phyloP scores from a whole-genome alignment of 2,888 invertebrate species.

The Phasia obesa region DNA sequence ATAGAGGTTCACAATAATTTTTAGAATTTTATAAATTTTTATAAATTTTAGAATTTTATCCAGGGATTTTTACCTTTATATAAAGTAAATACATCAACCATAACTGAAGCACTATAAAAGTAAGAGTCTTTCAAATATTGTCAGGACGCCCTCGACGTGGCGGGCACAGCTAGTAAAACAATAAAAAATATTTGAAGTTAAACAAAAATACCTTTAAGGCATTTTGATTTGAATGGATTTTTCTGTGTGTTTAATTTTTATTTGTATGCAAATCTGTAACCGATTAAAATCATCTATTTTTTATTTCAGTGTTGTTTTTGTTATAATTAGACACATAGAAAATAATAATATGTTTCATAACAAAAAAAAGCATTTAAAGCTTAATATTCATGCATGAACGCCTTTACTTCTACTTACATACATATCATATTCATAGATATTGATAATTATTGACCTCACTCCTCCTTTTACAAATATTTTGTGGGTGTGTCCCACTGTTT shows the following conservation, averaged over 20 bases:
- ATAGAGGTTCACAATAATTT: no score
- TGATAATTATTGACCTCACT: neutral
- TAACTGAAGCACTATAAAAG: no score
- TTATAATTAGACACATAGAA: slow-evolving; percentile 37
- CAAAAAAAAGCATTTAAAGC: slow-evolving; percentile 44
- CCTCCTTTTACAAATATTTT: slow-evolving; percentile 56
- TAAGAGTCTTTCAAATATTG: no score
- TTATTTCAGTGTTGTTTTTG: slow-evolving; percentile 36
- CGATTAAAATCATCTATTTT: slow-evolving; percentile 59
- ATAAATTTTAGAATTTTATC: no score
- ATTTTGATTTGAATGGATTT: slow-evolving; percentile 42
- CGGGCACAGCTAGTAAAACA: no score
- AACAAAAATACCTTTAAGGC: slow-evolving; percentile 40
- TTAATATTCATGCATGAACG: slow-evolving; percentile 58
- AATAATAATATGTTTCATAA: slow-evolving; percentile 46
- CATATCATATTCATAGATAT: slow-evolving; percentile 33
- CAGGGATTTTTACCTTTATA: no score
- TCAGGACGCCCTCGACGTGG: no score
- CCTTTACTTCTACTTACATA: slow-evolving; percentile 37
- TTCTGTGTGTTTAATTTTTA: slow-evolving; percentile 16
- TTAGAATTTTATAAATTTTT: no score
- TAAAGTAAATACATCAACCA: no score
- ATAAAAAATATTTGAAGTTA: neutral
- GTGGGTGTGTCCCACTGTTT: slow-evolving; percentile 69
- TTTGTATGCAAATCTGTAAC: slow-evolving; percentile 59